Evolutionary conservation across 2,888 invertebrate species (phyloP), one percentile per base, ranked within the genome.

Genomic region (Rhagonycha fulva): DNA sequence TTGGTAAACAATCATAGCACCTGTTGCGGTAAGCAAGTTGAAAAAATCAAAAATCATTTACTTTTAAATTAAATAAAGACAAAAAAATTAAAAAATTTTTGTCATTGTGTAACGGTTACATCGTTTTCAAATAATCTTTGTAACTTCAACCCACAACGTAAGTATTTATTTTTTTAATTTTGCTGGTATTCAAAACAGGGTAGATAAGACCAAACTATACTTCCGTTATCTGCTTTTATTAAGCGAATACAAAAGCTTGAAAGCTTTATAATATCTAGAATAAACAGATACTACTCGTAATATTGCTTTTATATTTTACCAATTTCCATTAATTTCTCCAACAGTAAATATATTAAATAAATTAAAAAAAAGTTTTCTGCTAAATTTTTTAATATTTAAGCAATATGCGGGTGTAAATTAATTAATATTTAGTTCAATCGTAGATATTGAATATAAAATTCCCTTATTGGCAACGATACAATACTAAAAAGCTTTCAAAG

Each of bases 231-330:
- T 72, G 67, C 72, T 70, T 72, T 76, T 76, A 76, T 76, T 76
- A 68, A 69, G 66, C 69, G 76, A 60, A 70, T 72, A 72, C 76
- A 76, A 76, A 72, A 76, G 76, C 76, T 67, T 72, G 72, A 76
- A 76, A 76, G 76, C 76, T 72, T 62, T 72, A 72, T 72, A 72
- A 75, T 75, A 75, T 75, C 75, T 75, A 72, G 72, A 75, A 72
- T 62, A 76, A 76, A 76, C 76, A 76, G 70, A 72, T 70, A 23
- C 63, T 66, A 66, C 63, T 24, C 63, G 19, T 26, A 24, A 66
- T 19, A 47, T 47, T 47, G 47, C 47, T 47, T 47, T 47, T 47
- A n/a, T 47, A 66, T 66, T 66, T 66, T 66, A 66, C 63, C 23
- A 66, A 66, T 24, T 66, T 66, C 19, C 26, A 66, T 66, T 66